These are phyloP conservation scores for Tetranychus truncatus DNA, from an alignment of 2,888 invertebrate species.

Conservation along the genomic window DNA sequence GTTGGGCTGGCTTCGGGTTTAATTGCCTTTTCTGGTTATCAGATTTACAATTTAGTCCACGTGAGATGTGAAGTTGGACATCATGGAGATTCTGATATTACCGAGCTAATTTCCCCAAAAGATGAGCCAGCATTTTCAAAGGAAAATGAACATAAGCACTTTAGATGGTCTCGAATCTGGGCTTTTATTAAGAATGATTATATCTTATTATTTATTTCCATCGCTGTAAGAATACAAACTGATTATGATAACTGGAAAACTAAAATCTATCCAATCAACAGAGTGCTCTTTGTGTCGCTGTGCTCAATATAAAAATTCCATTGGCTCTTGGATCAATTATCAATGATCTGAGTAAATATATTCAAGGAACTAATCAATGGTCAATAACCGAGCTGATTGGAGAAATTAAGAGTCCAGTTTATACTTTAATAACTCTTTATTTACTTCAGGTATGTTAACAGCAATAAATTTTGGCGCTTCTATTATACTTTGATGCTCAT, in stretches of 20 bases:
- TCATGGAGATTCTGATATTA: background rate
- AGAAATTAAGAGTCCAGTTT: constrained; percentile 47
- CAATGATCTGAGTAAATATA: constrained; percentile 47
- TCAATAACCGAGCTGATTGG: constrained; percentile 38
- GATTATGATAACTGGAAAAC: constrained; percentile 15
- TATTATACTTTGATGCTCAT: constrained; percentile 26
- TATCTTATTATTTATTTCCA: constrained; percentile 54
- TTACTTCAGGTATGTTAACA: constrained; percentile 39
- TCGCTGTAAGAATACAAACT: constrained; percentile 45
- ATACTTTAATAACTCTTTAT: constrained; percentile 49
- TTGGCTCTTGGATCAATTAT: constrained; percentile 60
- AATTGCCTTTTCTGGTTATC: background rate
- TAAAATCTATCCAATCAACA: constrained; percentile 35
- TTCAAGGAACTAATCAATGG: constrained; percentile 33
- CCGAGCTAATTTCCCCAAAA: background rate
- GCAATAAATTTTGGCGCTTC: constrained; percentile 26
- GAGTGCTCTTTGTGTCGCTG: constrained; percentile 70
- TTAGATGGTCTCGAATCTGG: constrained; percentile 60
- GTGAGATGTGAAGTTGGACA: constrained; percentile 15
- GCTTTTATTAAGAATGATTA: constrained; percentile 54
- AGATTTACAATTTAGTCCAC: background rate
- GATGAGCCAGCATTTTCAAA: constrained; percentile 8
- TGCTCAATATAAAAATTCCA: constrained; percentile 74
- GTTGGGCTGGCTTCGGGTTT: background rate
- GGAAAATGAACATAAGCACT: constrained; percentile 31